Base-by-base conservation (phyloP, 1,140 invertebrate genomes). In the honey bee (Apis mellifera) region DNA sequence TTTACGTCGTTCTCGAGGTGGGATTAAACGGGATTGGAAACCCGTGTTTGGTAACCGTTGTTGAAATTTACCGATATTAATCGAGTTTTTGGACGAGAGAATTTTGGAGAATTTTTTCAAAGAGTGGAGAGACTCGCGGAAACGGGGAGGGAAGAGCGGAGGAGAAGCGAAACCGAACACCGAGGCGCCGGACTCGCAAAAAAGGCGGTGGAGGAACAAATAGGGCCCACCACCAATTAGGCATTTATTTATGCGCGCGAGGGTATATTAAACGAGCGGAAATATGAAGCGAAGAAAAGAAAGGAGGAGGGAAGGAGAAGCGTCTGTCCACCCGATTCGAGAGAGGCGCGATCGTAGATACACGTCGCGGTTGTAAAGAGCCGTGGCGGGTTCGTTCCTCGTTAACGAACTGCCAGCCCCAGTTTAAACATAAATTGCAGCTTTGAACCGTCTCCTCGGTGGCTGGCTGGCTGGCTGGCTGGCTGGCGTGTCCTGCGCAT, bases 321-420 rank as follows among this genome's bases (percentile, higher is more conserved):
- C 17, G 75, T 78, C 78, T 83, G 86, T 90, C 86, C 82, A 87
- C 82, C 86, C 76, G 83, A 88, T 89, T 88, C 84, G 79, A 83
- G 68, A 42, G 32, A 32, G 32, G 32, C 32, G 55, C 79, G 89
- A 89, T 89, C 87, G 87, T 89, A 87, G 89, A 89, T 89, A 89
- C 86, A 89, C 87, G 87, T 89, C 85, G 89, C 87, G 85, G 82
- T 89, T 89, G 87, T 89, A 89, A 89, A 89, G 87, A 87, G 2
- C 83, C 86, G 89, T 89, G 86, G 84, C 78, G 65, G 87, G 76
- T 74, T 32, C 32, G 32, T 32, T 32, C 86, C 86, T 90, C 88
- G 89, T 90, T 90, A 90, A 90, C 89, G 88, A 90, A 90, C 88
- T 90, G 88, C 82, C 89, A 89, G 73, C 66, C 32, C 50, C 86